These are phyloP conservation scores for Pseudorhombus dupliciocellatus DNA, from an alignment of 2,113 vertebrate species.

Conservation along the genomic window DNA sequence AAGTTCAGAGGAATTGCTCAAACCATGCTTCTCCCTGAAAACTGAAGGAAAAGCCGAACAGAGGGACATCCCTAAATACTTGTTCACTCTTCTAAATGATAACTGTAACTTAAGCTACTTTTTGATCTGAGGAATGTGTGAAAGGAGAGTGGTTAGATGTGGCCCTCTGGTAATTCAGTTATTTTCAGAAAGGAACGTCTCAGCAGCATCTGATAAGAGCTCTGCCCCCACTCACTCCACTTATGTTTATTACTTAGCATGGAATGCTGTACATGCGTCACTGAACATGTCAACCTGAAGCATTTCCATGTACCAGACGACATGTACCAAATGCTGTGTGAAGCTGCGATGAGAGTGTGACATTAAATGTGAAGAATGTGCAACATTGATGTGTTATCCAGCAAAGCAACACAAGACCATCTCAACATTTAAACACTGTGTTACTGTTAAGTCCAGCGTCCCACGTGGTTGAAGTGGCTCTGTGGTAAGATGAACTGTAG, in stretches of 20 bases:
- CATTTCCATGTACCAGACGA: conserved; percentile 2
- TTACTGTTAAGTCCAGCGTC: not conserved
- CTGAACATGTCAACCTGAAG: not conserved
- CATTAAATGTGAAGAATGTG: conserved; percentile 35
- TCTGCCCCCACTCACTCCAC: not conserved
- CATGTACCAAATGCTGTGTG: not conserved
- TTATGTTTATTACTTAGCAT: not conserved
- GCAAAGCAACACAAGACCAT: not conserved
- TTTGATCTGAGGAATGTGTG: conserved; percentile 14
- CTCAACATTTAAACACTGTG: not conserved
- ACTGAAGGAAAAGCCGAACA: no score
- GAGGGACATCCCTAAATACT: not conserved
- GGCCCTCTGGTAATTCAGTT: not conserved
- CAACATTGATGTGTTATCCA: conserved; percentile 10
- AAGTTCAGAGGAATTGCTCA: no score
- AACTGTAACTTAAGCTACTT: not conserved
- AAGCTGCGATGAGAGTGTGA: not conserved
- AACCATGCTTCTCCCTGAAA: no score
- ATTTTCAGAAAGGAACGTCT: conserved; percentile 17
- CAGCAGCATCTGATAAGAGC: conserved; percentile 7
- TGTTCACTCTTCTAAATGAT: not conserved
- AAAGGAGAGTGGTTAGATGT: not conserved
- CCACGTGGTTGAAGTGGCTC: conserved; percentile 5
- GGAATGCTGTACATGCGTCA: not conserved
- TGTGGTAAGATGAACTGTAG: no score